phyloP scores from a whole-genome alignment of 2,888 invertebrate genomes.

The Pseudanteris insignis region DNA sequence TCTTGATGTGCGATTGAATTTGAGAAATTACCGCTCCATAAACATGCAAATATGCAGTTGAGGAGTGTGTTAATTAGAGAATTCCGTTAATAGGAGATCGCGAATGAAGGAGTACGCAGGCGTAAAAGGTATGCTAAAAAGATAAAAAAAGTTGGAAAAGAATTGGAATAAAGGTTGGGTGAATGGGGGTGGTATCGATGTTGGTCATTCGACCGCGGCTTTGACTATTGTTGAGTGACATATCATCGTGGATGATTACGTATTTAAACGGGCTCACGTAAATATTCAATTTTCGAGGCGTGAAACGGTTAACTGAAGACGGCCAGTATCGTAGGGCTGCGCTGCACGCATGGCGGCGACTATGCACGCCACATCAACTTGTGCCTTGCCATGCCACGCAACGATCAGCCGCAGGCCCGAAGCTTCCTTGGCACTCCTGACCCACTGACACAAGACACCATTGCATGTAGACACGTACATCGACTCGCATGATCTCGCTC shows the following conservation, averaged over 20 bases:
- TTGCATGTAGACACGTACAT: slow-evolving; percentile 55
- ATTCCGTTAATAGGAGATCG: slow-evolving; percentile 22
- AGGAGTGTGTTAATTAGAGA: slow-evolving; percentile 18
- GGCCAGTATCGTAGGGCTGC: slow-evolving; percentile 40
- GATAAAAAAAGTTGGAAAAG: no score
- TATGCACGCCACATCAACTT: slow-evolving; percentile 46
- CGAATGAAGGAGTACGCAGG: slow-evolving; percentile 1
- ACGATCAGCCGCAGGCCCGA: slow-evolving; percentile 56
- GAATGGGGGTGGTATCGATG: no score
- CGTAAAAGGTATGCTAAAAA: no score
- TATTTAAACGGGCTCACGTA: slow-evolving; percentile 10
- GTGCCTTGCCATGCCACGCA: slow-evolving; percentile 44
- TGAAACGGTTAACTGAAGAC: no score
- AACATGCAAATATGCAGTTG: slow-evolving; percentile 26
- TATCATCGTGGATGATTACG: no score
- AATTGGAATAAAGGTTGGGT: no score
- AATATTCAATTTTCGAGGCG: slow-evolving; percentile 45
- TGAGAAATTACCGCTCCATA: slow-evolving; percentile 38
- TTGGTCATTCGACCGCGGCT: no score
- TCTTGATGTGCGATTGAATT: slow-evolving; percentile 46
- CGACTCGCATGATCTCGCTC: no score
- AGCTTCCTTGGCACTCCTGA: slow-evolving; percentile 60
- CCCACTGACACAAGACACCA: slow-evolving; percentile 63
- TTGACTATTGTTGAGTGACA: no score
- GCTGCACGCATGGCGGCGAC: slow-evolving; percentile 55